phyloP scores from a whole-genome alignment of 2,797 vertebrate species.

The Halcyon badia region DNA sequence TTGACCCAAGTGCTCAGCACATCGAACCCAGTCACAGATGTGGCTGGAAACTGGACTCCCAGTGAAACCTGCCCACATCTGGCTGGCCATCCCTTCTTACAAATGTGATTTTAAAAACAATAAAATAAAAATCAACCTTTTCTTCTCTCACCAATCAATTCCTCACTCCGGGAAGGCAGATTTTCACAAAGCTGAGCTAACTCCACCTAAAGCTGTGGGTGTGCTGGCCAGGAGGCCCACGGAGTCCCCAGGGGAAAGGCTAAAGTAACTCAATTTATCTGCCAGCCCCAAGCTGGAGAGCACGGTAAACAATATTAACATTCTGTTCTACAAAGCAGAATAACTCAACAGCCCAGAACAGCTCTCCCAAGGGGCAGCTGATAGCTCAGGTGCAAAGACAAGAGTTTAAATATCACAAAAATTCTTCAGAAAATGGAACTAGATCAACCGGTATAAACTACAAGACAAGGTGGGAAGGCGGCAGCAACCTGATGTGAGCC shows the following conservation, averaged over 20 bases:
- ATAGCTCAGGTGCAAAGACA: not conserved
- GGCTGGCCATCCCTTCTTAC: not conserved
- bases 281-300: slow-evolving; percentile 16
- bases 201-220: not conserved
- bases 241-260: not conserved
- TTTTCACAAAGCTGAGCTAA: slow-evolving; percentile 50
- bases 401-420: not conserved
- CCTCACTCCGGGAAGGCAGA: not conserved
- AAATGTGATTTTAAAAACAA: not conserved
- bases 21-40: not conserved
- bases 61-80: not conserved
- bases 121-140: not conserved
- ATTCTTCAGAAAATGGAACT: not conserved
- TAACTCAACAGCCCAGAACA: not conserved
- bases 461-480: not conserved
- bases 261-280: slow-evolving; percentile 18
- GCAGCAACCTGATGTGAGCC: not conserved
- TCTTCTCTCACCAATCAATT: not conserved
- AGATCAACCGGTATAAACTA: not conserved
- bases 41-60: not conserved
- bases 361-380: not conserved
- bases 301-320: slow-evolving; percentile 12
- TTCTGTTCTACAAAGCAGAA: not conserved
- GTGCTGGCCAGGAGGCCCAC: not conserved
- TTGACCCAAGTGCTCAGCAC: not conserved